These are phyloP conservation scores for Corythoichthys intestinalis DNA, from an alignment of 2,113 vertebrate genomes.

Conservation along the genomic window DNA sequence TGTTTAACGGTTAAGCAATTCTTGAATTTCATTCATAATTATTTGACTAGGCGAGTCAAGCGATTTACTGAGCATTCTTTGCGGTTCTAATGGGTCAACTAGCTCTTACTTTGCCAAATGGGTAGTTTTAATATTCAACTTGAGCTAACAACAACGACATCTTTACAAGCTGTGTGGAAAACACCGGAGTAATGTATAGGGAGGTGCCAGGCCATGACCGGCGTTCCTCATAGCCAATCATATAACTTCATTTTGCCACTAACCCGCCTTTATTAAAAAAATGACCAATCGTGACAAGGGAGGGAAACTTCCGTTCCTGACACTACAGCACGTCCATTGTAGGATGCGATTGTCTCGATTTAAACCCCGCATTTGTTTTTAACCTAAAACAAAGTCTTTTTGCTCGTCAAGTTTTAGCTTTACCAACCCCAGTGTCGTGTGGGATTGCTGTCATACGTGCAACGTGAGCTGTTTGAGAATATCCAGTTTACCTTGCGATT, in stretches of 20 bases:
- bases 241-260: accelerated
- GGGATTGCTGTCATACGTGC: background rate
- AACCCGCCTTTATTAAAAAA: conserved; percentile 23
- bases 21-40: background rate
- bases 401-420: no score
- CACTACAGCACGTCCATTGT: conserved; percentile 68
- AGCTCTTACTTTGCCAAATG: background rate
- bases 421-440: background rate
- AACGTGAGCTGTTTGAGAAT: background rate
- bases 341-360: conserved; percentile 32
- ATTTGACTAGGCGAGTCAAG: background rate
- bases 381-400: conserved; percentile 5
- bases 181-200: conserved; percentile 15
- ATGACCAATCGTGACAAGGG: conserved; percentile 46
- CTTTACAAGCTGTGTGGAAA: conserved; percentile 42
- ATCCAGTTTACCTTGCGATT: conserved; percentile 35
- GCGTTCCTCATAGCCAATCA: conserved; percentile 41
- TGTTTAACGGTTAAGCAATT: background rate
- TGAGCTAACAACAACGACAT: conserved; percentile 5
- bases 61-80: background rate
- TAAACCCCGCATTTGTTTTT: background rate
- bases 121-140: no score
- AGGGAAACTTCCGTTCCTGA: conserved; percentile 69
- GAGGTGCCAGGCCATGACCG: conserved; percentile 24
- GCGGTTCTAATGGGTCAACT: background rate